These are phyloP conservation scores for Geodia barretti DNA, from an alignment of 37 sponge, comb jelly and placozoan genomes.

Conservation along the genomic window DNA sequence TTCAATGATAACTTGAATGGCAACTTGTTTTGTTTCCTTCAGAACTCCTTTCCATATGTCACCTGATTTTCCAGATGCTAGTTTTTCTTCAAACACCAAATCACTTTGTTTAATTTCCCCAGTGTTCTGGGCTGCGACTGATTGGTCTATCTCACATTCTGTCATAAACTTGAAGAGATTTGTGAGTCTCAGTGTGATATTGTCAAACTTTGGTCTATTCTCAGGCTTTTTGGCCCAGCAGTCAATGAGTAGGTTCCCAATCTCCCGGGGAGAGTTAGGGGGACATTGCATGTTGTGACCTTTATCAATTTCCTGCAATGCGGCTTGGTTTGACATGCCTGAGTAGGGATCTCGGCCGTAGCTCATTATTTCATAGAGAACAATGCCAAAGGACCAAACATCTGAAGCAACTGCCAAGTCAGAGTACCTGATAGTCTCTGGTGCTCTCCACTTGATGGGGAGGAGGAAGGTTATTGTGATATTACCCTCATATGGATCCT, in stretches of 20 bases:
- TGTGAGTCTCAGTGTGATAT: not conserved
- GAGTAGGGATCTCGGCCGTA: not conserved
- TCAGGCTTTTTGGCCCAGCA: not conserved
- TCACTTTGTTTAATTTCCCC: not conserved
- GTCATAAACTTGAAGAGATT: not conserved
- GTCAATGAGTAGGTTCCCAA: not conserved
- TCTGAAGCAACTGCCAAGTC: not conserved
- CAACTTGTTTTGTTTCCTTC: not conserved
- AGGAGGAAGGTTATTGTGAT: not conserved
- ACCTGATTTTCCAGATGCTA: not conserved
- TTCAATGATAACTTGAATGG: not conserved
- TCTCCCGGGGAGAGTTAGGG: not conserved
- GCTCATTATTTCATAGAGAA: not conserved
- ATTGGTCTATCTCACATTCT: not conserved
- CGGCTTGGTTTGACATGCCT: conserved; percentile 4
- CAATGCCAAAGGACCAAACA: conserved; percentile 9
- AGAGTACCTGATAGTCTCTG: not conserved
- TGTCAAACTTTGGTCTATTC: conserved; percentile 2
- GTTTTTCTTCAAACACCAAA: not conserved
- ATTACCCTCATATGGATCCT: not conserved
- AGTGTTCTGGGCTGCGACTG: not conserved
- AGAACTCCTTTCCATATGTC: not conserved
- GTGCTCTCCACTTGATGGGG: not conserved
- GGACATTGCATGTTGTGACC: not conserved
- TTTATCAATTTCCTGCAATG: not conserved